Evolutionary conservation across 30 jellyfish, hydroid and myxozoan genomes (phyloP).

Genomic region (Turritopsis dohrnii): DNA sequence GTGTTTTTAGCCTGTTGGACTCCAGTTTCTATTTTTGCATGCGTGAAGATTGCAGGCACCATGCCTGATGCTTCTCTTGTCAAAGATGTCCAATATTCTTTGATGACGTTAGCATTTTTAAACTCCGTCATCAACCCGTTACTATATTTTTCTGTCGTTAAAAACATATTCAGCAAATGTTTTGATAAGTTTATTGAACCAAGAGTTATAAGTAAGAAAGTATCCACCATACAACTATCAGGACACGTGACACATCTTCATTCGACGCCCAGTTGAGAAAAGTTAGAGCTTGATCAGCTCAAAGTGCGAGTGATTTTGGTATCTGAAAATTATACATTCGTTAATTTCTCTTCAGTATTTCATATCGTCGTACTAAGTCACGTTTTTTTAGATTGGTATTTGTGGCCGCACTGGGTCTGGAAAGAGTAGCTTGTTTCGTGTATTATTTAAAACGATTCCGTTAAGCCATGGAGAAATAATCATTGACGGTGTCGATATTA

Average conservation of each 20-base stretch:
- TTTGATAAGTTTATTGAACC: neutral
- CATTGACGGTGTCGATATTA: slow-evolving; percentile 60
- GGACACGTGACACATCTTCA: neutral
- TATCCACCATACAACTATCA: neutral
- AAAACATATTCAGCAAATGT: neutral
- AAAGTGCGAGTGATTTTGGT: neutral
- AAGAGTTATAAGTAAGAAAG: neutral
- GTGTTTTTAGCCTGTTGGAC: neutral
- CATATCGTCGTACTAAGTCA: too few relatives aligned
- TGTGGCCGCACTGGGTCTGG: slow-evolving; percentile 99
- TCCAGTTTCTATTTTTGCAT: neutral
- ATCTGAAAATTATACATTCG: neutral
- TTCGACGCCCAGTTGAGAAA: neutral
- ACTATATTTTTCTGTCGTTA: neutral
- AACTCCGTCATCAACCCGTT: neutral
- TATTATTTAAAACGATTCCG: slow-evolving; percentile 62
- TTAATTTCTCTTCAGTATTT: neutral
- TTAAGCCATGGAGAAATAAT: slow-evolving; percentile 52
- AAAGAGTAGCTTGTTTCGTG: slow-evolving; percentile 77
- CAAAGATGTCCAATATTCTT: neutral
- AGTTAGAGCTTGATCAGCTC: neutral
- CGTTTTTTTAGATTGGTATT: slow-evolving; percentile 61
- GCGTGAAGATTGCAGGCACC: neutral
- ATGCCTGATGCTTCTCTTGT: neutral
- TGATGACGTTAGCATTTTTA: neutral